Conservation (phyloP, 37 sponge, comb jelly and placozoan species). For the Cladorhizidae sp. region DNA sequence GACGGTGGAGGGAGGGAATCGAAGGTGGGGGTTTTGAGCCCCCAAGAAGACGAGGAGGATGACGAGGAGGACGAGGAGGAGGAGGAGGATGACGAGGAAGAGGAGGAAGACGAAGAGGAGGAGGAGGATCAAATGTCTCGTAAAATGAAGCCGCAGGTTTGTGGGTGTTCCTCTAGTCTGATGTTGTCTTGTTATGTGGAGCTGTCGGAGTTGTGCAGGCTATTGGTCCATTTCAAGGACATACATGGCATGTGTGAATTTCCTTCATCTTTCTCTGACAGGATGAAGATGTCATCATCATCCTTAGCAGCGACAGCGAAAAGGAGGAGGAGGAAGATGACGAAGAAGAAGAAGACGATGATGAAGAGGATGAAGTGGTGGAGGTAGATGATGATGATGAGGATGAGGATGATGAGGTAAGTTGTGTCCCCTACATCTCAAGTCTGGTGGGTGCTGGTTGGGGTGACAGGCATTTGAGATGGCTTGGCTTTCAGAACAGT, state of each 20-base stretch:
- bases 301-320: not conserved
- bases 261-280: no score
- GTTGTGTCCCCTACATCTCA: not conserved
- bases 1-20: not conserved
- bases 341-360: constrained; percentile 19
- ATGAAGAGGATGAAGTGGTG: constrained; percentile 4
- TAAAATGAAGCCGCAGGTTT: not conserved
- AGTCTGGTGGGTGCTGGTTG: not conserved
- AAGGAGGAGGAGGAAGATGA: not conserved
- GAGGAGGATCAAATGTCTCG: not conserved
- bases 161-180: not conserved
- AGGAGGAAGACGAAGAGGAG: constrained; percentile 16
- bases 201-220: no score
- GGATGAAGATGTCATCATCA: not conserved
- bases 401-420: not conserved
- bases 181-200: no score
- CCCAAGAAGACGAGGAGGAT: not conserved
- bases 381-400: constrained; percentile 20
- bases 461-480: not conserved
- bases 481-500: no score
- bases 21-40: not conserved
- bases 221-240: no score
- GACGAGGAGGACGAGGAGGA: not conserved
- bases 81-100: constrained; percentile 10
- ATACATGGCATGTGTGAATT: no score